Evolutionary conservation across 2,797 vertebrate genomes (phyloP), one percentile per base, ranked within the genome.

Genomic region (Craterocephalus amniculus): DNA sequence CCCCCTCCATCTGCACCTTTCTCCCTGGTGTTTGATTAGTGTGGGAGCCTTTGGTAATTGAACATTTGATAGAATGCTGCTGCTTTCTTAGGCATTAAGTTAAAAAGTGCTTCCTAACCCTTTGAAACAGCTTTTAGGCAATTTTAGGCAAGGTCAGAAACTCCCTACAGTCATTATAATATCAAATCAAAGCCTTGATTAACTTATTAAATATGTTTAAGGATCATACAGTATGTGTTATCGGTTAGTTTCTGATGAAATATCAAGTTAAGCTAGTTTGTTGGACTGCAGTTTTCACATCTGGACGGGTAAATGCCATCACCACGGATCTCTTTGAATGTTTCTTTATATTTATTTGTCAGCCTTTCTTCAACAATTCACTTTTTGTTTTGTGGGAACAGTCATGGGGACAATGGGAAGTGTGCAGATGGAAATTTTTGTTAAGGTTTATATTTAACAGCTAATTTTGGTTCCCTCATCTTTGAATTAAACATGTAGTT

Each of bases 1-100:
- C 3, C 35, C 63, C 18, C 51, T 58, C 51, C 80, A 70, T 73
- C 80, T 80, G 80, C 68, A 63, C 40, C 70, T 66, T 11, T 36
- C 64, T 72, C 48, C 4, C 55, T 24, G 65, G 38, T 20, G 63
- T 70, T 68, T 71, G 58, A 71, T 81, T 69, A 72, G 58, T 40
- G 31, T 60, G 32, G 31, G 67, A 63, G 56, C 24, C 35, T 49
- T 38, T 8, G 11, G 60, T 74, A 55, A 73, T 73, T 59, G 67
- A n/a, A 55, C 59, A 52, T 73, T 64, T 76, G 58, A 70, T 67
- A 34, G 76, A 65, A 78, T 79, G 35, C 79, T 77, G 78, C 73
- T 72, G 69, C 58, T 69, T 31, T 34, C 58, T 68, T 34, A 71
- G 57, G 80, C 51, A n/a, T 51, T 0, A 43, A 74, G 59, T 48